Evolutionary conservation across 2,797 vertebrate genomes (phyloP), one percentile per base, ranked within the genome.

Genomic region (Sternarchorhynchus goeldii): DNA sequence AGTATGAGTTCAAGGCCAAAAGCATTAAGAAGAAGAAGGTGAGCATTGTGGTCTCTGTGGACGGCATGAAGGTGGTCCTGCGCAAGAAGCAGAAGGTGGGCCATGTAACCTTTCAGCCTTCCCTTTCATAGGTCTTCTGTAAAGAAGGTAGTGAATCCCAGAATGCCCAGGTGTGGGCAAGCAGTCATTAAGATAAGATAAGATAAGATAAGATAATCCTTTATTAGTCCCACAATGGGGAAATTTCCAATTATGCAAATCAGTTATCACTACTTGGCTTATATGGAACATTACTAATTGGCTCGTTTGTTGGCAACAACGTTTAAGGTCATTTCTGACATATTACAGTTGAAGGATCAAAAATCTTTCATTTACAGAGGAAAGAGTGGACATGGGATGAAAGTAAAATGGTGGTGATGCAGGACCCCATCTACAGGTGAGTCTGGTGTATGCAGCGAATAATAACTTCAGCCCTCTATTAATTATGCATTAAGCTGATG

Each of bases 1-100:
- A 97, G 96, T 97, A 95, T 2, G 96, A 97, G 86, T 97, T 97
- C 90, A 97, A 97, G 89, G 94, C 94, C 72, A 96, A 96, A 89
- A 95, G 93, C 82, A 93, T 96, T 82, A 96, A 96, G 87, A 97
- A 95, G 92, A 96, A 95, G 91, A 95, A 96, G 82, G 95, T 95
- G 83, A 95, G 88, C 92, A 92, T 97, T 16, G 85, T 94, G 0
- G 95, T 97, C 86, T 96, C 95, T 0, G 94, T 95, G 84, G 95
- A 95, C 0, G 94, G 94, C 0, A 94, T 95, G 84, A 95, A 94
- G 83, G 91, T 96, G 86, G 86, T 92, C 4, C 89, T 93, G 73
- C 93, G 95, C 85, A 96, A 94, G 90, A 96, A 96, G 83, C 94
- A 94, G 84, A 95, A 96, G 94, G 94, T 93, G 81, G 77, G 87